These are phyloP conservation scores for Cerastoderma edule DNA, from an alignment of 2,888 invertebrate genomes.

Conservation along the genomic window DNA sequence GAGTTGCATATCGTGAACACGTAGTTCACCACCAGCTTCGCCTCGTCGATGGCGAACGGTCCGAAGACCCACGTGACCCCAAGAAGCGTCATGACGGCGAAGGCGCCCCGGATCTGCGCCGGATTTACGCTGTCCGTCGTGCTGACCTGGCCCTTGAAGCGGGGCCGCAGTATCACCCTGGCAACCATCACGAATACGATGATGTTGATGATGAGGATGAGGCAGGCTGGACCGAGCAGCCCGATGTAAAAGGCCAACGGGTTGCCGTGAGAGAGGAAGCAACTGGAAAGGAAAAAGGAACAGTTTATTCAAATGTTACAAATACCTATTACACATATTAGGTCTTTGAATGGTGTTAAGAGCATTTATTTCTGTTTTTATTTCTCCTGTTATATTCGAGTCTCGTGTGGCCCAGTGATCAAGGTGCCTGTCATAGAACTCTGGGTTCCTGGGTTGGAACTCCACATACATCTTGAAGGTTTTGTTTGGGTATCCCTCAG, in stretches of 20 bases:
- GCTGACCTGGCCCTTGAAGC: conserved; percentile 70
- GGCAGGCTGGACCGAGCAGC: conserved; percentile 84
- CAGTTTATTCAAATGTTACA: too few relatives aligned
- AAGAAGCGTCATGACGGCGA: conserved; percentile 79
- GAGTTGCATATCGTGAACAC: conserved; percentile 80
- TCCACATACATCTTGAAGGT: too few relatives aligned
- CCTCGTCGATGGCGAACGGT: conserved; percentile 77
- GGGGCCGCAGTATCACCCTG: conserved; percentile 76
- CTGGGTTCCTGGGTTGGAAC: too few relatives aligned
- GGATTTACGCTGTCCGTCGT: conserved; percentile 63
- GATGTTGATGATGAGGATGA: conserved; percentile 84
- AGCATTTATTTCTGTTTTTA: too few relatives aligned
- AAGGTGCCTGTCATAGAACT: too few relatives aligned
- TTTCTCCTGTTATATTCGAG: too few relatives aligned
- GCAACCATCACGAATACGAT: conserved; percentile 83
- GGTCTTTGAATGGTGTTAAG: too few relatives aligned
- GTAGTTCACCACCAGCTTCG: conserved; percentile 77
- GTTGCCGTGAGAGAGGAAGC: conserved; percentile 83
- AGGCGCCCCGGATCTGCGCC: conserved; percentile 78
- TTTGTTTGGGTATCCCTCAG: too few relatives aligned
- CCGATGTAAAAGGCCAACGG: conserved; percentile 83
- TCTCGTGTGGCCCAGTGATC: too few relatives aligned
- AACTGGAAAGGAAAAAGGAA: conserved; percentile 80
- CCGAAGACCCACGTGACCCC: conserved; percentile 82
- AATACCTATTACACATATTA: too few relatives aligned